Conservation (phyloP, 1,140 invertebrate species). For the Sarcophaga peregrina region DNA sequence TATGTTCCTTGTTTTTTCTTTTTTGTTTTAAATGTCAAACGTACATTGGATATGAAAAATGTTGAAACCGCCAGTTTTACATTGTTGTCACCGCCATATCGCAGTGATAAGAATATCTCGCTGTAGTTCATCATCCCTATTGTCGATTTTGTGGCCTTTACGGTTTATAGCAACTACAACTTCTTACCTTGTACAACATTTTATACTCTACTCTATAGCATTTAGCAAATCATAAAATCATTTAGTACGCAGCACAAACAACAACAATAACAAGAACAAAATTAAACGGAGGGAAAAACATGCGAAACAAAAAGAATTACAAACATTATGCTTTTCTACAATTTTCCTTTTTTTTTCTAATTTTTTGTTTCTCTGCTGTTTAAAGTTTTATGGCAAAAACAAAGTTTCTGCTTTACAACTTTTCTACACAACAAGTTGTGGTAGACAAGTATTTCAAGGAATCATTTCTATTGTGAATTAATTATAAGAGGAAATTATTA, state of each 20-base stretch:
- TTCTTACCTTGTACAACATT: neutral
- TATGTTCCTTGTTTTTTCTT: neutral
- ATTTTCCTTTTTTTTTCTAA: too few relatives aligned
- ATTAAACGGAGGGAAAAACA: neutral
- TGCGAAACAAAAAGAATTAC: neutral
- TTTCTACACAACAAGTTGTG: neutral
- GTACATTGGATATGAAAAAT: neutral
- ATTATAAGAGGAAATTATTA: too few relatives aligned
- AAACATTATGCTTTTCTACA: neutral
- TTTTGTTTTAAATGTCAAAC: too few relatives aligned
- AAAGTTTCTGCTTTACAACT: neutral
- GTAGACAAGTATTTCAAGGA: neutral
- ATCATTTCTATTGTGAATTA: neutral
- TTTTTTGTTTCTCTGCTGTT: too few relatives aligned
- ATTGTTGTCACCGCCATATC: conserved; percentile 32
- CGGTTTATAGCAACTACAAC: neutral
- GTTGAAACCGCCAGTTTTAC: neutral
- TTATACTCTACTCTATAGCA: conserved; percentile 8
- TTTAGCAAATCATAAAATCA: conserved; percentile 25
- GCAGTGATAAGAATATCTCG: conserved; percentile 10
- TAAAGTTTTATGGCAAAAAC: neutral
- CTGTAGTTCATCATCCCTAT: conserved; percentile 28
- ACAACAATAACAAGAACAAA: neutral
- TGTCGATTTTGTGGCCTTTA: conserved; percentile 39
- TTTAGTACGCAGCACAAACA: neutral